Conservation (phyloP, 2,113 vertebrate species). For the Labeo catla region DNA sequence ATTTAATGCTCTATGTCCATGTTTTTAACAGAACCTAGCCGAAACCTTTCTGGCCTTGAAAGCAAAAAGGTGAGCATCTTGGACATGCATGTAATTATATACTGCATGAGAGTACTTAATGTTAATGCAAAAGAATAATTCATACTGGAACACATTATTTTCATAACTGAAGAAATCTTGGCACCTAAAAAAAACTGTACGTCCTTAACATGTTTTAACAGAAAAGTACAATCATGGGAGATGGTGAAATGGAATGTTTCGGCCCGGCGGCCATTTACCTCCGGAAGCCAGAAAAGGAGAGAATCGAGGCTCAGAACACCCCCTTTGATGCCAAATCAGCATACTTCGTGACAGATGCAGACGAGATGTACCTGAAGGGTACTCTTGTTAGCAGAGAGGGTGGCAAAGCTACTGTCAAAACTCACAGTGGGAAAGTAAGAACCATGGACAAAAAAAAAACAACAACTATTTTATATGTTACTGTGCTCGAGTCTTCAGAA, state of each 20-base stretch:
- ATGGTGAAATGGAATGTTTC: conserved; percentile 82
- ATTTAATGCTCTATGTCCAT: not conserved
- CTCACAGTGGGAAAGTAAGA: conserved; percentile 74
- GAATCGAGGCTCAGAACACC: conserved; percentile 52
- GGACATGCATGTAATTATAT: not conserved
- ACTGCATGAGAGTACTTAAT: not conserved
- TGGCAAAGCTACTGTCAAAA: conserved; percentile 73
- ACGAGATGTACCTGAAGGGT: conserved; percentile 82
- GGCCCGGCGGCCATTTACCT: conserved; percentile 81
- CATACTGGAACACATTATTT: not conserved
- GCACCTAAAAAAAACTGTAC: not conserved
- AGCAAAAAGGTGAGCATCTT: not conserved
- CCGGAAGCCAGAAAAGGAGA: conserved; percentile 63
- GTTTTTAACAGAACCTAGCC: conserved; percentile 18
- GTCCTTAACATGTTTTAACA: conserved; percentile 45
- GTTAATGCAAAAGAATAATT: not conserved
- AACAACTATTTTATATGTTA: not conserved
- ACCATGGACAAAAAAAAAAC: not conserved
- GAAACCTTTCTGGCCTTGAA: not conserved
- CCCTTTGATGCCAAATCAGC: not conserved
- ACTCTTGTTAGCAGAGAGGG: conserved; percentile 68
- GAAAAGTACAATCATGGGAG: conserved; percentile 76
- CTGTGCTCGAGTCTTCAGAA: not conserved
- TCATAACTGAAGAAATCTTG: not conserved
- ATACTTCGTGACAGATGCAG: conserved; percentile 12